Base-by-base conservation (phyloP, 2,797 vertebrate genomes). In the Pteropus rufus region DNA sequence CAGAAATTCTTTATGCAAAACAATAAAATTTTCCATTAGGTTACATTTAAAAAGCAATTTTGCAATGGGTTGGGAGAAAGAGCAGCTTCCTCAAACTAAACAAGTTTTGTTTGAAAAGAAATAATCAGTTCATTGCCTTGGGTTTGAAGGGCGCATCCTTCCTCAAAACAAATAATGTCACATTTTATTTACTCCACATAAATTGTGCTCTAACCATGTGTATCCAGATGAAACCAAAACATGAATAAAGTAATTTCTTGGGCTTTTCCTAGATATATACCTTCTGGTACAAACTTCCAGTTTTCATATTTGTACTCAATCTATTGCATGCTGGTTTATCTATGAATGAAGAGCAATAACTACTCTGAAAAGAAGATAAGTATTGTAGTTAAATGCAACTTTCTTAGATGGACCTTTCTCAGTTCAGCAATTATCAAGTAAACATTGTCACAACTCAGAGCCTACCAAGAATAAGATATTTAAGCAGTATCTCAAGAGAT, bases 141-240 rank as follows among this genome's bases (percentile, higher is more conserved):
- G 54, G 95, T 95, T 86, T 89, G 70, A 72, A 95, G 87, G 65
- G 70, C 54, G 84, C 79, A 89, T 95, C 54, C 34, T 93, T 95
- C 81, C 95, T 93, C 85, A 90, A 60, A 96, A 93, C 80, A 85
- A 93, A 95, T 79, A 96, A 79, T 86, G 92, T 92, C 93, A 89
- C 14, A 24, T 95, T 97, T 97, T 96, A 96, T 96, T 96, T 97
- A 97, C 60, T 93, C 88, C 49, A 76, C 92, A 96, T 94, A 98
- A 93, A 97, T 93, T 95, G 90, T 89, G 85, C 11, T 92, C 90
- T 92, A 95, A 83, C 79, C 85, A 62, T 82, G 93, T 94, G 92
- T 92, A 94, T 87, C 91, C 84, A 84, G 84, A 96, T 56, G 92
- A 96, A 95, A 95, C 83, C 77, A 96, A 95, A 91, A 93, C 75